These are phyloP conservation scores for Centropyge bicolor DNA, from an alignment of 2,797 vertebrate genomes.

Conservation along the genomic window DNA sequence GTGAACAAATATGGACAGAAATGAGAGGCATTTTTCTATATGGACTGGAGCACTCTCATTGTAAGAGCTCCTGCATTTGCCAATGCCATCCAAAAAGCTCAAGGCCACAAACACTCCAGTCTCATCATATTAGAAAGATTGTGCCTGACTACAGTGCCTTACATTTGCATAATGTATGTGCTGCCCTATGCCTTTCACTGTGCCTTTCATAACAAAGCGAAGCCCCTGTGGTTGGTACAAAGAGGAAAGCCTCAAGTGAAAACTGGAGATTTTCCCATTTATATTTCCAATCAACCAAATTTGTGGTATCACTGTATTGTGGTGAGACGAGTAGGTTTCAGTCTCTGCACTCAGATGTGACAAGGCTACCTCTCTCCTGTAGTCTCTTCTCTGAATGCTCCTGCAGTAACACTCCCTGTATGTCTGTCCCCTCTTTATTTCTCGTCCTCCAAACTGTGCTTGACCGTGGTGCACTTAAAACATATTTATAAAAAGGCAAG, in stretches of 20 bases:
- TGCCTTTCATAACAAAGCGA: slow-evolving; percentile 57
- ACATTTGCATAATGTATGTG: slow-evolving; percentile 36
- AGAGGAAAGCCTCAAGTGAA: slow-evolving; percentile 24
- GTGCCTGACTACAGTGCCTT: slow-evolving; percentile 65
- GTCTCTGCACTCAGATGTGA: slow-evolving; percentile 51
- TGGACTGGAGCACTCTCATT: slow-evolving; percentile 53
- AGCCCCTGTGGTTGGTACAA: slow-evolving; percentile 26
- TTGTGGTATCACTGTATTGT: slow-evolving; percentile 39
- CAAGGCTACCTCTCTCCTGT: slow-evolving; percentile 52
- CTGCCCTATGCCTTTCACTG: slow-evolving; percentile 38
- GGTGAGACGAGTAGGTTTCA: slow-evolving; percentile 36
- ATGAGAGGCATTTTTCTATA: slow-evolving; percentile 50
- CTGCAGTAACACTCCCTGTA: slow-evolving; percentile 49
- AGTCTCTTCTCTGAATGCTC: slow-evolving; percentile 32
- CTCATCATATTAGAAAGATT: slow-evolving; percentile 47
- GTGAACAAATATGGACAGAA: slow-evolving; percentile 79
- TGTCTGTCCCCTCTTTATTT: slow-evolving; percentile 45
- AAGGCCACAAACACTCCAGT: slow-evolving; percentile 53
- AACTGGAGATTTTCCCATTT: slow-evolving; percentile 31
- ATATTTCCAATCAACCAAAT: slow-evolving; percentile 27
- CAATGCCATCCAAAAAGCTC: slow-evolving; percentile 37
- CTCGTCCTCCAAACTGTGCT: slow-evolving; percentile 58
- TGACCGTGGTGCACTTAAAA: slow-evolving; percentile 78
- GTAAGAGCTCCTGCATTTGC: slow-evolving; percentile 51
- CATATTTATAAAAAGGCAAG: slow-evolving; percentile 75